These are phyloP conservation scores for Harpagifer antarcticus DNA, from an alignment of 2,797 vertebrate genomes.

Conservation along the genomic window DNA sequence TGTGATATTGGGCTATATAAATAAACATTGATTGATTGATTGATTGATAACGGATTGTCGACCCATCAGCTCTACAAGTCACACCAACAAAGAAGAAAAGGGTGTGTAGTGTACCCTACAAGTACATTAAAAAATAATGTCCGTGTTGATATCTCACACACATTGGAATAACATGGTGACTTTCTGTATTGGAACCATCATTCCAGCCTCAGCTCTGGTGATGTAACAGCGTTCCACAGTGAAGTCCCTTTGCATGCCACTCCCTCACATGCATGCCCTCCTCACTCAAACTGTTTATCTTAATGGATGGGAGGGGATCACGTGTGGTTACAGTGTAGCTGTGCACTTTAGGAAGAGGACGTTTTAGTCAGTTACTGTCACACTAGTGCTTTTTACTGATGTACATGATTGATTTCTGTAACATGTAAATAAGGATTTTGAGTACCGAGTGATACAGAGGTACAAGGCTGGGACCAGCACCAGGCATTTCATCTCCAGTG, in stretches of 20 bases:
- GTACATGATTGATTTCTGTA: slow-evolving; percentile 21
- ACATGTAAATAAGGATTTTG: slow-evolving; percentile 7
- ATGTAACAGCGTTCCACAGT: slow-evolving; percentile 43
- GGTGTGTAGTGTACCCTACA: background rate
- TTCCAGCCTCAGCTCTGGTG: slow-evolving; percentile 25
- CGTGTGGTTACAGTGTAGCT: slow-evolving; percentile 17
- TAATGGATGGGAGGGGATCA: slow-evolving; percentile 46
- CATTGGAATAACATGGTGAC: background rate
- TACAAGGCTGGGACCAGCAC: background rate
- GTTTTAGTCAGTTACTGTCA: slow-evolving; percentile 31
- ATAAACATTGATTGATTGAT: no score
- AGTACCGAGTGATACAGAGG: background rate
- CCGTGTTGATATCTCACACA: background rate
- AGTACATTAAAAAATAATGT: background rate
- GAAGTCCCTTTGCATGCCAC: slow-evolving; percentile 37
- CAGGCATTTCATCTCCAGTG: background rate
- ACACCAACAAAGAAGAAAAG: background rate
- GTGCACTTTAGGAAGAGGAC: slow-evolving; percentile 9
- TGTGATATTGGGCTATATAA: no score
- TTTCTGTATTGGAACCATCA: background rate
- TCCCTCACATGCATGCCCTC: slow-evolving; percentile 27
- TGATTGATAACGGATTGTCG: no score
- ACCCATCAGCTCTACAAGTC: background rate
- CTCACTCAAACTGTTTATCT: slow-evolving; percentile 45
- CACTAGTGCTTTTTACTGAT: slow-evolving; percentile 9